A percentile compares a stretch with the other conserved stretches of the same genome.
Conservation (phyloP, 2,888 invertebrate species). For the Acanthopleura granulata region DNA sequence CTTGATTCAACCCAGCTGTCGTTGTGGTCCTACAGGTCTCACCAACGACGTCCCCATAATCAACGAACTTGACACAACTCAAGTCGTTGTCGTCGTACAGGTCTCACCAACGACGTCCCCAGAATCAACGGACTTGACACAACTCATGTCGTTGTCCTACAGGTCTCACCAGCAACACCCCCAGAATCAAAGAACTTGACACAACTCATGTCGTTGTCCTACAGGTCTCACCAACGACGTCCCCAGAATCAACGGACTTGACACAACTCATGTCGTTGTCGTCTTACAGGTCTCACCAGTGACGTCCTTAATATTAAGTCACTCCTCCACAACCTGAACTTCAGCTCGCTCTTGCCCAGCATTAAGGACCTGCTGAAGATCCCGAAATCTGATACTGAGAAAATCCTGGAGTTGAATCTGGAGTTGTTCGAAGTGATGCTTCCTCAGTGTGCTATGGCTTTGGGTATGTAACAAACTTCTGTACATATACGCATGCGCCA, state of each 20-base stretch:
- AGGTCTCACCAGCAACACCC: too few species aligned
- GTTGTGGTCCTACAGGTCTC: background rate
- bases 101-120: too few species aligned
- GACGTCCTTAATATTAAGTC: conserved; percentile 8
- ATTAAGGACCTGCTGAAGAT: background rate
- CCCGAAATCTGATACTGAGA: background rate
- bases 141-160: too few species aligned
- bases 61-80: too few species aligned
- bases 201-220: too few species aligned
- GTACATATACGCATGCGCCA: too few species aligned
- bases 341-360: background rate
- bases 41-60: conserved; percentile 2
- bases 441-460: background rate
- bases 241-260: too few species aligned
- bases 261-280: too few species aligned
- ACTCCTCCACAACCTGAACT: background rate
- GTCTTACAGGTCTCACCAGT: background rate
- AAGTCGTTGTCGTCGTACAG: background rate
- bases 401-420: background rate
- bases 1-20: too few species aligned
- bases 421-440: background rate
- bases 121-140: too few species aligned
- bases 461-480: background rate
- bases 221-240: too few species aligned
- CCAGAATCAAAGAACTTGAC: too few species aligned